A percentile compares a stretch with the other conserved stretches of the same genome.
These are phyloP conservation scores for Cladorhizidae sp. DNA, from an alignment of 37 sponge, comb jelly and placozoan genomes.

Conservation along the genomic window DNA sequence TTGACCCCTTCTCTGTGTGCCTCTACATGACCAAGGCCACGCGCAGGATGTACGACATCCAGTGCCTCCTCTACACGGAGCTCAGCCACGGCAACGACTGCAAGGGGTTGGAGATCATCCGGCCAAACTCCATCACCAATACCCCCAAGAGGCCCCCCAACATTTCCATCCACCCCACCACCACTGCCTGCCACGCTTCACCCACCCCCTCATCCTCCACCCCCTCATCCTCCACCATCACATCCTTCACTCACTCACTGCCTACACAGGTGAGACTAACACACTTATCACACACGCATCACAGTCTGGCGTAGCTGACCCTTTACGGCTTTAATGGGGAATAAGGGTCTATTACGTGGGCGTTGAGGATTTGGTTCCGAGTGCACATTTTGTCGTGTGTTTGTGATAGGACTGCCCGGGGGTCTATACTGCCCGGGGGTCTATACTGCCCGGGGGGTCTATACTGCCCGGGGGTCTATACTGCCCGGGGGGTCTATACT, in stretches of 20 bases:
- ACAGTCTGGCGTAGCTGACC: too few species aligned
- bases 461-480: too few species aligned
- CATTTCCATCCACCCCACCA: too few species aligned
- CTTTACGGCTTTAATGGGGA: not conserved
- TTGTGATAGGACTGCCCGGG: too few species aligned
- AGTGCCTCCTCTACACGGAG: conserved; percentile 41
- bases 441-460: too few species aligned
- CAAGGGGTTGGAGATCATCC: conserved; percentile 25
- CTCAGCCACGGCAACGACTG: not conserved
- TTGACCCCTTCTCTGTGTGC: conserved; percentile 36
- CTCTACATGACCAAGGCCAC: conserved; percentile 41
- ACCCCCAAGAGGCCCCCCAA: not conserved
- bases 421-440: too few species aligned
- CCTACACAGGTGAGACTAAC: not conserved
- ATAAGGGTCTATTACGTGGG: conserved; percentile 11
- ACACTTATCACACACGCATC: too few species aligned
- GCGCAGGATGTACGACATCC: conserved; percentile 50
- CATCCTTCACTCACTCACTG: not conserved
- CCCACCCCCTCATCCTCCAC: not conserved
- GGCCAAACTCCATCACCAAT: conserved; percentile 12
- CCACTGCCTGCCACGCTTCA: not conserved
- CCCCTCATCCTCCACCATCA: not conserved
- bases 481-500: too few species aligned
- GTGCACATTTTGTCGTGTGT: too few species aligned
- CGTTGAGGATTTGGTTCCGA: too few species aligned